A percentile compares a stretch with the other conserved stretches of the same genome.
These are phyloP conservation scores for Actinia equina DNA, from an alignment of 64 coral and sea anemone species.

Conservation along the genomic window DNA sequence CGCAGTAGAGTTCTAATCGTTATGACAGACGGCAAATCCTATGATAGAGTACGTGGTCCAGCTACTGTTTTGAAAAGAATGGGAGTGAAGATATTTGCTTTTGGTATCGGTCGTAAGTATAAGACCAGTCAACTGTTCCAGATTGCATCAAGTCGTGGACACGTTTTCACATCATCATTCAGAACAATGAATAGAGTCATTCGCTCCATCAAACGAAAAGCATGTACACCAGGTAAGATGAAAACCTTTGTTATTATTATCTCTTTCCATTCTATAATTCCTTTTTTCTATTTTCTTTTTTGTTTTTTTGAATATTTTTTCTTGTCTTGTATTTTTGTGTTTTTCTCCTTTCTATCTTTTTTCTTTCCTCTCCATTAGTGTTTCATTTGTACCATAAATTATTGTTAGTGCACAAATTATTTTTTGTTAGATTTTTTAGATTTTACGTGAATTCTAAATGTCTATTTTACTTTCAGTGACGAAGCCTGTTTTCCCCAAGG, in stretches of 20 bases:
- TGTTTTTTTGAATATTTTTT: too few species aligned
- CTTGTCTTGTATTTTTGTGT: too few species aligned
- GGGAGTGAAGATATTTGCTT: constrained; percentile 32
- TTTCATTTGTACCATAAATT: too few species aligned
- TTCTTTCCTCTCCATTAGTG: too few species aligned
- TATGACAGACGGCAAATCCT: constrained; percentile 52
- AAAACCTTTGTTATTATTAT: too few species aligned
- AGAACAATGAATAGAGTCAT: constrained; percentile 30
- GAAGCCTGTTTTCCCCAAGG: too few species aligned
- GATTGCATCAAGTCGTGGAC: constrained; percentile 33
- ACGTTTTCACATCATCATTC: constrained; percentile 51
- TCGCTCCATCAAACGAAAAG: constrained; percentile 38
- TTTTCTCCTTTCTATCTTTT: too few species aligned
- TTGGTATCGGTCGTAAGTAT: constrained; percentile 23
- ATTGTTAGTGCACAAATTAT: not conserved
- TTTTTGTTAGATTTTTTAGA: too few species aligned
- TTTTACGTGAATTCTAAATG: too few species aligned
- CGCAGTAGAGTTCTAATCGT: constrained; percentile 27
- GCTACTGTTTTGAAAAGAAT: constrained; percentile 37
- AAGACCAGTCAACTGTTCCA: constrained; percentile 40
- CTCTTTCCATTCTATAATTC: too few species aligned
- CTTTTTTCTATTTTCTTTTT: too few species aligned
- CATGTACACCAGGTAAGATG: constrained; percentile 30
- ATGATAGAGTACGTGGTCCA: constrained; percentile 52
- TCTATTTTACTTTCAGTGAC: too few species aligned